Evolutionary conservation across 1,140 invertebrate genomes (phyloP), one percentile per base, ranked within the genome.

Genomic region (Condylostylus longicornis): DNA sequence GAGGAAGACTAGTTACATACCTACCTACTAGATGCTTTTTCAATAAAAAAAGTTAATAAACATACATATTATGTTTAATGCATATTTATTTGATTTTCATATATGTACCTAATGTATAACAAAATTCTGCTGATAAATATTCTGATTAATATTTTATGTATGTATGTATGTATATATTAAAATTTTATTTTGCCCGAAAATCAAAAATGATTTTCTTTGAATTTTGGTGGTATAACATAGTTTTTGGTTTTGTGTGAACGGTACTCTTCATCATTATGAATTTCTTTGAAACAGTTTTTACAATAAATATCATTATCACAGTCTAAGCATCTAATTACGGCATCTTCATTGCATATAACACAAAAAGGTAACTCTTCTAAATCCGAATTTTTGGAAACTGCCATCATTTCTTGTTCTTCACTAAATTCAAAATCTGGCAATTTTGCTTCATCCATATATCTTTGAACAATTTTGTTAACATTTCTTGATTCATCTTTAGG

Each of bases 341-440:
- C 79, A 67, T 82, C 77, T 51, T 79, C 72, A 56, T 82, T 79
- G 49, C 80, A 84, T 29, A 83, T 72, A 46, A 71, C 71, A 61
- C 80, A 84, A 68, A 78, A 83, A 27, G 78, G 77, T 5, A 82
- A 58, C 50, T 81, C 77, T 46, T 76, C 68, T n/a, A 42, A 53
- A 42, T 44, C 36, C 14, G 35, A 17, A 22, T 29, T 35, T 5
- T 33, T 32, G 18, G 25, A 35, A 7, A 33, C 37, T 28, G 58
- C 42, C 20, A 61, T 41, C 2, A 36, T 39, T 31, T 53, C 46
- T 33, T 63, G 49, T 13, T 39, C 42, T 35, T 56, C 54, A 13
- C 47, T 38, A 46, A 55, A 29, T 12, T 50, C 40, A n/a, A 32
- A 33, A 14, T 41, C 5, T 4, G 51, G 53, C 25, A 60, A 35